Evolutionary conservation across 2,797 vertebrate species (phyloP), one percentile per base, ranked within the genome.

Genomic region (Eupleurogrammus muticus): DNA sequence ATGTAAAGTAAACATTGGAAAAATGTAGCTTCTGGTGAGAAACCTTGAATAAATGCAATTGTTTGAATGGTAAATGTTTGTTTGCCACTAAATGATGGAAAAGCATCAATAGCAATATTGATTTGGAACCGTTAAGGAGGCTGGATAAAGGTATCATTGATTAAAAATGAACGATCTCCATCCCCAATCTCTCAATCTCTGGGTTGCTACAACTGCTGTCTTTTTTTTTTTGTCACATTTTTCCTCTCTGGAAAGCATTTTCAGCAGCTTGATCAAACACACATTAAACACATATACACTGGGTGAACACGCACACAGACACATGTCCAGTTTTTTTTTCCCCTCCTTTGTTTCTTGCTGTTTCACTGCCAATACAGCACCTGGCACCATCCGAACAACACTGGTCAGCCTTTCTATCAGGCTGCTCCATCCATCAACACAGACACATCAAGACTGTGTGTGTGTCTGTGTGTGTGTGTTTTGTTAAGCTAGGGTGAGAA

Each of bases 381-480:
- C 63, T 73, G 46, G 55, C 17, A 58, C 9, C 52, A 68, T 9
- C 23, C 34, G 12, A 50, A 66, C 17, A 73, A 79, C 68, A 32
- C 47, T 35, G 48, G 54, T 77, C 59, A 65, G 57, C 65, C 67
- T 46, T 77, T 71, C 69, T 12, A 46, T 80, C 66, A 52, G 51
- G 73, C 52, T 47, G 38, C 58, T 82, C 69, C 60, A 67, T 81
- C 70, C 57, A 64, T 83, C 70, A 70, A 21, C 3, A 5, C 32
- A 23, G 52, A 70, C 34, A 21, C 28, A 9, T 47, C 13, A 14
- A 11, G 34, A 23, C 57, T 52, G 57, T 28, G 48, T 55, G 8
- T 73, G 2, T 58, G 4, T 42, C 14, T 60, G 17, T 54, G 19
- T 28, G 21, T 59, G 32, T 19, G 28, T 35, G 20, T 56, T n/a